Percentiles rank a stretch among this genome's conserved stretches.
Conservation (phyloP, 2,797 vertebrate species). For the Schizopygopsis pylzovi region DNA sequence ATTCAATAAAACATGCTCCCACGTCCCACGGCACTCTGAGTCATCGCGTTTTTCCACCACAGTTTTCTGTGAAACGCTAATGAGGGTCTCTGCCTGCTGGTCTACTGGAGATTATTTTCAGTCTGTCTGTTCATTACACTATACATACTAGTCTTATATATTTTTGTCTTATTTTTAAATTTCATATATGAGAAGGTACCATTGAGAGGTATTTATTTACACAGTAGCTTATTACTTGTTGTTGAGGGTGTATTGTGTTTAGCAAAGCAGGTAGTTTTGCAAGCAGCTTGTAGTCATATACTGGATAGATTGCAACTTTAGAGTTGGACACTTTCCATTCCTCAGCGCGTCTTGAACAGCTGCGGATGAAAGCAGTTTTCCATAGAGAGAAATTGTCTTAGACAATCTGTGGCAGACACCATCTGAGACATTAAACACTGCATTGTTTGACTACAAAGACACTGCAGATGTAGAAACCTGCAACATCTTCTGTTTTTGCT, state of each 20-base stretch:
- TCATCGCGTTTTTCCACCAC: neutral
- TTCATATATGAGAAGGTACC: neutral
- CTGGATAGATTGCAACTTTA: neutral
- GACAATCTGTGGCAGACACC: slow-evolving; percentile 15
- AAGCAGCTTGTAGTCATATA: slow-evolving; percentile 10
- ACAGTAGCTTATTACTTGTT: neutral
- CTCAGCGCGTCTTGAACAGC: neutral
- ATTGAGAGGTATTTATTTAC: neutral
- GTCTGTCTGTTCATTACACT: neutral
- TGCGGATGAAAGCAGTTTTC: slow-evolving; percentile 12
- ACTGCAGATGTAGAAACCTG: neutral
- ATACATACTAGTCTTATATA: neutral
- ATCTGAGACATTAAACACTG: slow-evolving; percentile 5
- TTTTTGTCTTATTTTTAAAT: too few relatives aligned
- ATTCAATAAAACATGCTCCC: neutral
- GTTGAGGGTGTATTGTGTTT: neutral
- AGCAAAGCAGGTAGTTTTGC: neutral
- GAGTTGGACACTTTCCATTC: neutral
- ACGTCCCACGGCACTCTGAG: neutral
- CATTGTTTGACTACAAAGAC: neutral
- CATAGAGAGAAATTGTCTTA: neutral
- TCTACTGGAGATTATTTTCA: neutral
- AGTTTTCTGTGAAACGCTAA: neutral
- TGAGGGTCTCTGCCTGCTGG: neutral
- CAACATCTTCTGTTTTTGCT: neutral